Conservation (phyloP, 2,797 vertebrate genomes). For the Naso thynnoides region DNA sequence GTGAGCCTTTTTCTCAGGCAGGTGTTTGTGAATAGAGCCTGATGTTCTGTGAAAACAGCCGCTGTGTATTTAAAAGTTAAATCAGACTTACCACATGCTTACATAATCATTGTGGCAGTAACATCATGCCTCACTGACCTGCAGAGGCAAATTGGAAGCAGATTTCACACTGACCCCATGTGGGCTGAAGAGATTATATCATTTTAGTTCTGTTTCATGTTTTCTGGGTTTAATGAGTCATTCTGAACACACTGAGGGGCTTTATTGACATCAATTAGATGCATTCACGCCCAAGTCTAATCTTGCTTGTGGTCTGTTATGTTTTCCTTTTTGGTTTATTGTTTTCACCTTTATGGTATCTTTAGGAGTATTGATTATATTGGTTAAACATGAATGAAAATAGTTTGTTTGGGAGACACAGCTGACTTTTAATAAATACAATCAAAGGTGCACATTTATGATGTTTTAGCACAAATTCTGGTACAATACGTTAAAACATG, state of each 20-base stretch:
- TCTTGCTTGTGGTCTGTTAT: neutral
- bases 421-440: too few relatives aligned
- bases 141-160: conserved; percentile 1
- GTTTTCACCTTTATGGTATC: conserved; percentile 5
- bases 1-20: conserved; percentile 41
- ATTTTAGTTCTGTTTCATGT: conserved; percentile 33
- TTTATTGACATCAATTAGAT: conserved; percentile 39
- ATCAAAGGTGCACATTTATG: too few relatives aligned
- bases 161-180: conserved; percentile 27
- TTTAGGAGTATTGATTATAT: neutral
- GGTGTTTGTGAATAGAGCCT: conserved; percentile 51
- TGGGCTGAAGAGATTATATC: conserved; percentile 29
- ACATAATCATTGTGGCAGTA: conserved; percentile 23
- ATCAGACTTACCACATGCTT: conserved; percentile 33
- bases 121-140: neutral
- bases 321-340: neutral
- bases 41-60: conserved; percentile 46
- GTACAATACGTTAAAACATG: too few relatives aligned
- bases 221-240: conserved; percentile 48
- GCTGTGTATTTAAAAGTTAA: conserved; percentile 46
- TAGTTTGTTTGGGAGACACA: neutral
- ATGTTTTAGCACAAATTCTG: too few relatives aligned
- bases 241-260: conserved; percentile 22
- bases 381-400: conserved; percentile 12
- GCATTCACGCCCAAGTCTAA: conserved; percentile 11